These are phyloP conservation scores for Parnassius glacialis DNA, from an alignment of 2,888 invertebrate species.

Conservation along the genomic window DNA sequence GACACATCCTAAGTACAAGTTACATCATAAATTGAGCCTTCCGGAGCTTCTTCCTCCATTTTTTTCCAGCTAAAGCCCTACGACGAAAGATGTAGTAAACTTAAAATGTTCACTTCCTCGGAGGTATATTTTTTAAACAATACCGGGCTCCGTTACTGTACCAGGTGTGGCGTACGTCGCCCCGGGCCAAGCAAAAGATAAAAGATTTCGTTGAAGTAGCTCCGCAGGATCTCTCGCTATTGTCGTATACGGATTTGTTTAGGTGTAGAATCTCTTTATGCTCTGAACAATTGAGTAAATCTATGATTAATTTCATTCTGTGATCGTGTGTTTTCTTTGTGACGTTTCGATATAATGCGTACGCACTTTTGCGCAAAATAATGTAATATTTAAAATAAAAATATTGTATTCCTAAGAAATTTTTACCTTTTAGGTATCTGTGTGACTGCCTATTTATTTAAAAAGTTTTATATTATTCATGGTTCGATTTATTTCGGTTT, in stretches of 20 bases:
- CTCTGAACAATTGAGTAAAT: slow-evolving; percentile 53
- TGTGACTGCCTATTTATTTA: no score
- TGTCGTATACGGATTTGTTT: slow-evolving; percentile 65
- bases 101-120: slow-evolving; percentile 62
- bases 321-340: slow-evolving; percentile 48
- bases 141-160: slow-evolving; percentile 37
- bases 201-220: slow-evolving; percentile 75
- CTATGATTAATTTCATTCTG: slow-evolving; percentile 69
- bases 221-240: slow-evolving; percentile 47
- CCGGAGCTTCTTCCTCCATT: slow-evolving; percentile 74
- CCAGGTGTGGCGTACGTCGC: slow-evolving; percentile 67
- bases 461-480: no score
- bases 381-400: not conserved
- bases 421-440: no score
- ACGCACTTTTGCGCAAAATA: slow-evolving; percentile 38
- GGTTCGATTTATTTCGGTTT: slow-evolving; percentile 22
- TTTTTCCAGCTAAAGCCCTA: slow-evolving; percentile 64
- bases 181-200: slow-evolving; percentile 66
- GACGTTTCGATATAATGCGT: slow-evolving; percentile 38
- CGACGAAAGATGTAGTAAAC: slow-evolving; percentile 77
- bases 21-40: slow-evolving; percentile 77
- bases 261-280: slow-evolving; percentile 64
- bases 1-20: slow-evolving; percentile 69
- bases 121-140: slow-evolving; percentile 73
- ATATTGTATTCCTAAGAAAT: no score